phyloP scores from a whole-genome alignment of 2,113 vertebrate genomes.

The Tiliqua scincoides region DNA sequence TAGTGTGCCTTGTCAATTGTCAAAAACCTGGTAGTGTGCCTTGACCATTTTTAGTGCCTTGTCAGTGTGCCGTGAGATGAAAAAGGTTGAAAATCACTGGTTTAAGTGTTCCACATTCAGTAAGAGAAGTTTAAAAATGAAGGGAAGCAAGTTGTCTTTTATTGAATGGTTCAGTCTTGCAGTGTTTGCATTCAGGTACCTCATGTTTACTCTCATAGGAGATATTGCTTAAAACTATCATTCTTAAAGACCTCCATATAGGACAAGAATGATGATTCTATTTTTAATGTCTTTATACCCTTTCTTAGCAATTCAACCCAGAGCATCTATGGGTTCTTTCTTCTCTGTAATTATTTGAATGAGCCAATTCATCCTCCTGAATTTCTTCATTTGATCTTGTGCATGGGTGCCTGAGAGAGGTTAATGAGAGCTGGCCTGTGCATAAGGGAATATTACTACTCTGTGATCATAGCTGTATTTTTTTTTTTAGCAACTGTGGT shows the following conservation, averaged over 20 bases:
- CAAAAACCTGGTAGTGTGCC: too few species aligned
- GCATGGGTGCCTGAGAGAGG: too few species aligned
- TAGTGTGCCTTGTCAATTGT: too few species aligned
- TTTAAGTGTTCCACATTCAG: not conserved
- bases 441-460: too few species aligned
- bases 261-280: not conserved
- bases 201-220: not conserved
- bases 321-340: not conserved
- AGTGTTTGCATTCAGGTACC: not conserved
- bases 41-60: too few species aligned
- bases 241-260: not conserved
- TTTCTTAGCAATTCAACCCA: not conserved
- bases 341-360: not conserved
- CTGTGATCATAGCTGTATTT: too few species aligned
- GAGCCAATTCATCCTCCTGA: too few species aligned
- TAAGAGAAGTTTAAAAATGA: not conserved
- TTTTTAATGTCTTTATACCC: not conserved
- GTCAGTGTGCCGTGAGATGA: too few species aligned
- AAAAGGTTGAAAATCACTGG: too few species aligned
- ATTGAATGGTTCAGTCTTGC: not conserved
- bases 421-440: too few species aligned
- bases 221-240: not conserved
- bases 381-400: too few species aligned
- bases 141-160: not conserved
- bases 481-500: too few species aligned